Evolutionary conservation across 2,888 invertebrate species (phyloP).

Genomic region (Halictus ligatus): DNA sequence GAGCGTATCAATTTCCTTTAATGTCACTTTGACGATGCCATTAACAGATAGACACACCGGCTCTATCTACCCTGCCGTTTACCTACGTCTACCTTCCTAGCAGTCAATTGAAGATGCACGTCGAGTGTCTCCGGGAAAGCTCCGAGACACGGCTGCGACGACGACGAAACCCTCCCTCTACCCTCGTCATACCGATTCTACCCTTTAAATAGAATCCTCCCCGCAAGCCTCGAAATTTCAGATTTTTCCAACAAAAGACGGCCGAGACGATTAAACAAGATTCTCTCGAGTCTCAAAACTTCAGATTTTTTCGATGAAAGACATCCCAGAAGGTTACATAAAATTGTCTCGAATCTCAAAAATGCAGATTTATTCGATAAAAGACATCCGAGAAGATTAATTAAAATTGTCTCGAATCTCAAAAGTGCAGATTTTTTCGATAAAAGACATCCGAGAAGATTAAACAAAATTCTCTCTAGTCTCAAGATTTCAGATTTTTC

Average conservation of each 20-base stretch:
- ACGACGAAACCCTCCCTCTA: neutral
- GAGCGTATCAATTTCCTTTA: conserved; percentile 68
- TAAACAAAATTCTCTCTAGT: neutral
- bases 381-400: neutral
- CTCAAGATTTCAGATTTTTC: neutral
- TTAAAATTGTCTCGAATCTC: neutral
- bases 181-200: neutral
- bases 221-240: neutral
- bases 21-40: conserved; percentile 67
- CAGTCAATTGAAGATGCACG: conserved; percentile 51
- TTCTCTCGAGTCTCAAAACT: neutral
- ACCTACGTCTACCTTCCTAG: conserved; percentile 51
- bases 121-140: conserved; percentile 18
- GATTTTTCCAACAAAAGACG: neutral
- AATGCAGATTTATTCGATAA: neutral
- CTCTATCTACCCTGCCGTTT: conserved; percentile 47
- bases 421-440: neutral
- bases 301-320: neutral
- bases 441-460: neutral
- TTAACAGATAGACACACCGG: conserved; percentile 58
- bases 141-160: neutral
- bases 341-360: too few relatives aligned
- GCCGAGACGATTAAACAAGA: neutral
- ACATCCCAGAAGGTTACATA: too few relatives aligned
- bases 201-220: neutral